Percentiles rank a stretch among this genome's conserved stretches.
Evolutionary conservation across 2,797 vertebrate species (phyloP).

Genomic region (Potorous gilbertii): DNA sequence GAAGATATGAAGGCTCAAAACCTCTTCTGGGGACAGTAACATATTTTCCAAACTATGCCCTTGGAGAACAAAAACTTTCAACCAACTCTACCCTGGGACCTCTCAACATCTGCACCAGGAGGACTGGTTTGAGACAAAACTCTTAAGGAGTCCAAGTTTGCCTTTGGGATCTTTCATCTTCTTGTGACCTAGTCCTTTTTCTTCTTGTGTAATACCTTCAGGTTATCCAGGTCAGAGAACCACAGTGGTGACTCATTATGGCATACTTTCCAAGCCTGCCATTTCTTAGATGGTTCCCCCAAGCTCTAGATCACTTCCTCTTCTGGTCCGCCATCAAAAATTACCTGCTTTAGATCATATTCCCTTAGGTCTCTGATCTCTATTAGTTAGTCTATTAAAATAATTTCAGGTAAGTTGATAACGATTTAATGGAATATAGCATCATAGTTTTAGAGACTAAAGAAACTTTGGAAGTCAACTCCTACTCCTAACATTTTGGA

Average conservation of each 20-base stretch:
- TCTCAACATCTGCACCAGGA: background rate
- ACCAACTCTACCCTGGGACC: background rate
- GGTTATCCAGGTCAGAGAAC: background rate
- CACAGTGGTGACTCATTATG: background rate
- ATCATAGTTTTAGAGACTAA: background rate
- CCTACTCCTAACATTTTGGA: background rate
- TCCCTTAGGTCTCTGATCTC: background rate
- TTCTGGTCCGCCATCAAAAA: background rate
- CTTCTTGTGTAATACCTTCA: background rate
- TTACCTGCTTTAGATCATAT: background rate
- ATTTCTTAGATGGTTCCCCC: background rate
- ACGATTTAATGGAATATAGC: background rate
- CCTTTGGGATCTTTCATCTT: background rate
- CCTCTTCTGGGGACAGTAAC: background rate
- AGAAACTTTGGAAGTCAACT: background rate
- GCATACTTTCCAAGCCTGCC: background rate
- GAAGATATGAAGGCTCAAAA: background rate
- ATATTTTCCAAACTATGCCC: background rate
- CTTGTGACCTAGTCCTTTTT: background rate
- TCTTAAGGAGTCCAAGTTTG: background rate
- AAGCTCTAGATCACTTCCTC: background rate
- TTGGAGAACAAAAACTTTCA: background rate
- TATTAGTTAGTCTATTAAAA: background rate
- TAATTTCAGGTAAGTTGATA: background rate
- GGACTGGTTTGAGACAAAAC: background rate